Evolutionary conservation across 2,797 vertebrate species (phyloP).

Genomic region (Anguilla obscura): DNA sequence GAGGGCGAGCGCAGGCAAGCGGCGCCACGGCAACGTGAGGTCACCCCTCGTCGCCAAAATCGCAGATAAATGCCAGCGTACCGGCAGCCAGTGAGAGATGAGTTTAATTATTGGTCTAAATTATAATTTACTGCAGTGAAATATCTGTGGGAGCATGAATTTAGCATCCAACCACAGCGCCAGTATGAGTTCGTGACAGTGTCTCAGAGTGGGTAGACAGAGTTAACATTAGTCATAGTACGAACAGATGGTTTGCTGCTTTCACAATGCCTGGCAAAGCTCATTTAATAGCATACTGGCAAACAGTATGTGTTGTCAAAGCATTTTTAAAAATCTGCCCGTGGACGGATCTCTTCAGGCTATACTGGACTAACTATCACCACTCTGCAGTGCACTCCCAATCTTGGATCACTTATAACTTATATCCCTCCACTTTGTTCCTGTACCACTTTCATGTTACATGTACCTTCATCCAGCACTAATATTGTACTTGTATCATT

Average conservation of each 20-base stretch:
- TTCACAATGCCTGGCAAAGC: background rate
- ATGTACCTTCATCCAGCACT: too few species aligned
- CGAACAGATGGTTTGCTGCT: slow-evolving; percentile 1
- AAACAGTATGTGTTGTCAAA: background rate
- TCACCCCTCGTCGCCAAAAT: background rate
- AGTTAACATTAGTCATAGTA: background rate
- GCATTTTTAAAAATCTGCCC: background rate
- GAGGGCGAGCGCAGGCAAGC: too few species aligned
- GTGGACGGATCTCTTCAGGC: too few species aligned
- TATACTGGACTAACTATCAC: too few species aligned
- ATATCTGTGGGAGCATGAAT: background rate
- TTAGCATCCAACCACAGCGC: background rate
- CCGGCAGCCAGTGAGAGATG: background rate
- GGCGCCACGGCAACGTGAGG: too few species aligned
- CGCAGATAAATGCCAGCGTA: background rate
- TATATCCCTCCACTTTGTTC: too few species aligned
- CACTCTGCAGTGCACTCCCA: too few species aligned
- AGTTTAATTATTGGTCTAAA: background rate
- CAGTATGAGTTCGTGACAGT: background rate
- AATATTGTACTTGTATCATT: too few species aligned
- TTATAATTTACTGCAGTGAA: background rate
- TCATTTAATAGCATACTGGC: background rate
- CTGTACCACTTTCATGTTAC: too few species aligned
- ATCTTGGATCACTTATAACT: too few species aligned
- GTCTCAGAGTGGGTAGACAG: background rate